Evolutionary conservation across 2,797 vertebrate species (phyloP).

Genomic region (Neosilurus hyrtlii): DNA sequence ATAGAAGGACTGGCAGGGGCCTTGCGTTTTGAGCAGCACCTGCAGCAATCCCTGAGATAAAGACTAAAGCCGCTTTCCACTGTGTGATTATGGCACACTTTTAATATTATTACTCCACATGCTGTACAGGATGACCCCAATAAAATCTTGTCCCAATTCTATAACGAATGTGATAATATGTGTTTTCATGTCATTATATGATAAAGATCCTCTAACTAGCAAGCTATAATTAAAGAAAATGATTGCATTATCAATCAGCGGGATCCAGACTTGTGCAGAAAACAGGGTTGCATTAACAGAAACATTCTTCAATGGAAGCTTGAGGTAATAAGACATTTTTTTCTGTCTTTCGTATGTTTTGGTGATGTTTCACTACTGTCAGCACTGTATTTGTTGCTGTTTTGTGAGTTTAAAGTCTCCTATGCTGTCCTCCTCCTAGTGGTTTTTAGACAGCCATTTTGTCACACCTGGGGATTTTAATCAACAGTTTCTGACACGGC

Average conservation of each 20-base stretch:
- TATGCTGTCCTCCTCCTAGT: not conserved
- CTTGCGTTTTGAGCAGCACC: not conserved
- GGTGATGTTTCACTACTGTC: not conserved
- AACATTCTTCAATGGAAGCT: slow-evolving; percentile 4
- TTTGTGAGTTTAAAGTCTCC: not conserved
- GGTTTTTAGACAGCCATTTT: not conserved
- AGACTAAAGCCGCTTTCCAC: not conserved
- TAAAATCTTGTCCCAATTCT: slow-evolving; percentile 13
- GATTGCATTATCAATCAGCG: slow-evolving; percentile 2
- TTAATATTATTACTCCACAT: slow-evolving; percentile 17
- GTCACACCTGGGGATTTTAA: not conserved
- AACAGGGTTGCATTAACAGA: not conserved
- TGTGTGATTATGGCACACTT: not conserved
- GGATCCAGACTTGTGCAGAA: not conserved
- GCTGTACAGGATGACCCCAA: slow-evolving; percentile 14
- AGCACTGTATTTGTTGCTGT: not conserved
- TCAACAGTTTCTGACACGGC: not conserved
- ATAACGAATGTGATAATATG: slow-evolving; percentile 1
- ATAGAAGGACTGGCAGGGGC: not conserved
- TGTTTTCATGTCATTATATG: slow-evolving; percentile 12
- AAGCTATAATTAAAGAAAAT: slow-evolving; percentile 16
- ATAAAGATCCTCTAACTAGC: slow-evolving; percentile 18
- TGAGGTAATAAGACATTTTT: not conserved
- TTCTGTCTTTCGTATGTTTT: not conserved
- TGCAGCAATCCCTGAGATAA: not conserved